phyloP scores from a whole-genome alignment of 2,113 vertebrate genomes.

The Alethe diademata region DNA sequence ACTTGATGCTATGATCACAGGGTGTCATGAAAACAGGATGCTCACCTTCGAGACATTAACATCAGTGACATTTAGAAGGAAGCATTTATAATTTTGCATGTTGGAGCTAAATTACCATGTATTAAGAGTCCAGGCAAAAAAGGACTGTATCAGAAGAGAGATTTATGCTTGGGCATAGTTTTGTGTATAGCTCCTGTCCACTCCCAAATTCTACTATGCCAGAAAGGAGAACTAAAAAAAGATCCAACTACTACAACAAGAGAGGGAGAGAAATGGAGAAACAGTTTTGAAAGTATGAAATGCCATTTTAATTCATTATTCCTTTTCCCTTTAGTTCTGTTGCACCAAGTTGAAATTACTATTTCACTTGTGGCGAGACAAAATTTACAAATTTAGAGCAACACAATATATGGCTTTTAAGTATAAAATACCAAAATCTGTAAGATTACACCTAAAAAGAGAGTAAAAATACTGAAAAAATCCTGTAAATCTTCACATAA shows the following conservation, averaged over 20 bases:
- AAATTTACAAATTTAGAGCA: background rate
- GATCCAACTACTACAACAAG: background rate
- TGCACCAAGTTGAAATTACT: background rate
- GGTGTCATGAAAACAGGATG: constrained; percentile 34
- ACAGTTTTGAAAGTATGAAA: background rate
- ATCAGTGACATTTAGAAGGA: constrained; percentile 63
- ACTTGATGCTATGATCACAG: constrained; percentile 41
- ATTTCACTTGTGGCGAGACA: background rate
- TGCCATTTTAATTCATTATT: background rate
- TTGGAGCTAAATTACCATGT: constrained; percentile 1
- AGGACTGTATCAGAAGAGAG: background rate
- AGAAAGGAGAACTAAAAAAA: background rate
- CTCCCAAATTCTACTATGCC: background rate
- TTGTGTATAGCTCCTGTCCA: background rate
- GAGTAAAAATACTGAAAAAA: background rate
- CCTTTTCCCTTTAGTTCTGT: background rate
- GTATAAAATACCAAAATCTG: background rate
- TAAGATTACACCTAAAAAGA: background rate
- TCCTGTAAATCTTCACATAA: background rate
- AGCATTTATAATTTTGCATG: constrained; percentile 25
- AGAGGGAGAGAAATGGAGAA: background rate
- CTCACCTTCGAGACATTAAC: constrained; percentile 35
- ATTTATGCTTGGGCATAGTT: background rate
- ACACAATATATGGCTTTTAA: background rate
- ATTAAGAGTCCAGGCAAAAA: background rate